Percentiles rank a stretch among this genome's conserved stretches.
Evolutionary conservation across 1,140 invertebrate species (phyloP).

Genomic region (Plectrocnemia conspersa): DNA sequence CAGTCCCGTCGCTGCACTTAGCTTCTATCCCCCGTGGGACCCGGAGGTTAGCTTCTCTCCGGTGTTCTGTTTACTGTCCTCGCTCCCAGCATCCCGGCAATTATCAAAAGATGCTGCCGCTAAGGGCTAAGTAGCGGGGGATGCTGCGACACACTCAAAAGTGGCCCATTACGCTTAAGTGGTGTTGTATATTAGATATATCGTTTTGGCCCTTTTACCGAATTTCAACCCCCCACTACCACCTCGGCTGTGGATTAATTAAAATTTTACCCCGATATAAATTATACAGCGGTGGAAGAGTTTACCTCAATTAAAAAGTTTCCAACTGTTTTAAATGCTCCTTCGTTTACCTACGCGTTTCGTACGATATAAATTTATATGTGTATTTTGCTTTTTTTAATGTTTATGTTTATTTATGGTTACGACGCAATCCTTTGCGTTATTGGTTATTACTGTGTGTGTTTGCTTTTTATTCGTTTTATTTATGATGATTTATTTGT

Average conservation of each 20-base stretch:
- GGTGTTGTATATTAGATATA: slow-evolving; percentile 8
- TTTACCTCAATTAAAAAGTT: slow-evolving; percentile 31
- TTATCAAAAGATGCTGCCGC: slow-evolving; percentile 20
- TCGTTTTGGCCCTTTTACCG: slow-evolving; percentile 1
- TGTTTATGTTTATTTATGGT: too few relatives aligned
- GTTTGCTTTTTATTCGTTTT: too few relatives aligned
- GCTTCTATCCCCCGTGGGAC: neutral
- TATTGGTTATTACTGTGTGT: too few relatives aligned
- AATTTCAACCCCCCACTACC: neutral
- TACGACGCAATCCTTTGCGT: too few relatives aligned
- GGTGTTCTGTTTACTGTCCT: slow-evolving; percentile 29
- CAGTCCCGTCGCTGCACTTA: neutral
- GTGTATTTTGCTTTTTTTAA: too few relatives aligned
- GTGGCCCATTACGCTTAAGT: slow-evolving; percentile 33
- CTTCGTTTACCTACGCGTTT: too few relatives aligned
- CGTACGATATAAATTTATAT: too few relatives aligned
- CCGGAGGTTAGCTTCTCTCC: slow-evolving; percentile 1
- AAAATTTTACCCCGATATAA: neutral
- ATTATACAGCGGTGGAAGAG: neutral
- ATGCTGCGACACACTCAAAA: slow-evolving; percentile 16
- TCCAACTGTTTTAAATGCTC: slow-evolving; percentile 30
- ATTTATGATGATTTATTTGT: too few relatives aligned
- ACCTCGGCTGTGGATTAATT: neutral
- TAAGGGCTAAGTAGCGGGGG: slow-evolving; percentile 11
- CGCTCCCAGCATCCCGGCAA: slow-evolving; percentile 17